Evolutionary conservation across 2,888 invertebrate species (phyloP).

Genomic region (Leptopilina syphax): DNA sequence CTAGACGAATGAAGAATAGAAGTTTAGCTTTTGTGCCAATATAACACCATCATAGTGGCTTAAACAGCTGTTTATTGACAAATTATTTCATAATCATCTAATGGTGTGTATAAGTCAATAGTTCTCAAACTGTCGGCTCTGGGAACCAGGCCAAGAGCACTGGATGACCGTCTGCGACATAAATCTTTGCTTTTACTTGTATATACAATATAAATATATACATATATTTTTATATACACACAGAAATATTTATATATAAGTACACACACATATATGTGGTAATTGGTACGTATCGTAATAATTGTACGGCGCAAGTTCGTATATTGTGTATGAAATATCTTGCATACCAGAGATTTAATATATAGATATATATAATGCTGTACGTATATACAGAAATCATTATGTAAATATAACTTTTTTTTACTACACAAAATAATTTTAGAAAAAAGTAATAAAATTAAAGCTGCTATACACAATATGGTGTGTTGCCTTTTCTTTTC

Average conservation of each 20-base stretch:
- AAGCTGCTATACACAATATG: too few relatives aligned
- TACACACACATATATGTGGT: neutral
- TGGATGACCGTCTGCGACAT: constrained; percentile 67
- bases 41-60: neutral
- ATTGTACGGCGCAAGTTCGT: neutral
- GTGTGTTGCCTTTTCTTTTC: too few relatives aligned
- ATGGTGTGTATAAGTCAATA: constrained; percentile 14
- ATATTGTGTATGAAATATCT: too few relatives aligned
- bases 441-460: too few relatives aligned
- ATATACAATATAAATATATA: constrained; percentile 13
- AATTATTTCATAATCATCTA: constrained; percentile 12
- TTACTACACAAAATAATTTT: too few relatives aligned
- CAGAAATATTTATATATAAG: too few relatives aligned
- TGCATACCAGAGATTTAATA: too few relatives aligned
- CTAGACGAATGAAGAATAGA: too few relatives aligned
- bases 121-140: constrained; percentile 37
- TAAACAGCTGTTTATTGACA: constrained; percentile 4
- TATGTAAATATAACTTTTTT: too few relatives aligned
- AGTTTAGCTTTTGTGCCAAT: neutral
- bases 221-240: too few relatives aligned
- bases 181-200: constrained; percentile 61
- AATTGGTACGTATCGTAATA: constrained; percentile 6
- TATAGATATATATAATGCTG: too few relatives aligned
- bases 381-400: too few relatives aligned
- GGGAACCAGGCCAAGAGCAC: constrained; percentile 74